Evolutionary conservation across 1,140 invertebrate genomes (phyloP), one percentile per base, ranked within the genome.

Genomic region (Formica exsecta): DNA sequence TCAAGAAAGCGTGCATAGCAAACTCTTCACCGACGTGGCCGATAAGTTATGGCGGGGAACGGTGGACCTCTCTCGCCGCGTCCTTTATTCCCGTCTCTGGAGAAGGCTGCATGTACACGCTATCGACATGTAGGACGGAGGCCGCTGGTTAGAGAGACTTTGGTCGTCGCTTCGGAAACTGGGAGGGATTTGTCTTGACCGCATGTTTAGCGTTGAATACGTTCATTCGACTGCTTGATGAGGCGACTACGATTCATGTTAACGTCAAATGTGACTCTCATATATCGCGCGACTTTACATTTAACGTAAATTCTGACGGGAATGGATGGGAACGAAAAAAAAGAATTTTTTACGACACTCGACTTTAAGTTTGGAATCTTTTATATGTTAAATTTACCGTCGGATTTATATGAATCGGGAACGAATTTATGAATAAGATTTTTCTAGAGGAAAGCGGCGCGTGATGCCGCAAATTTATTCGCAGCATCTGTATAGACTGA

Each of bases 1-100:
- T 92, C 87, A 88, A 88, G 90, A 92, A 92, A 91, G 91, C 92
- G 91, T 91, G 88, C 90, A 91, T 89, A 86, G 90, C 89, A 91
- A 92, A 91, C 91, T 89, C 88, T 87, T 77, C 91, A 88, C 85
- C 86, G 87, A 91, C 92, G 83, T 90, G 87, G 70, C 76, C 89
- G 91, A 91, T 92, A 92, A 92, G 80, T 92, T 91, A 92, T 88
- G 87, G 91, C 84, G 89, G 51, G 54, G n/a, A 13, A 0, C n/a
- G 19, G 11, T 29, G 29, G 29, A 68, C 88, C 65, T 59, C 77
- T 41, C 81, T 85, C 86, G 75, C 86, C 79, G 88, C 66, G 44
- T 85, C 64, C 48, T 73, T 36, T 80, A 71, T 76, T 80, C 65
- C 8, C 36, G 11, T 32, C 59, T 61, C 38, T n/a, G 8, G 2